These are phyloP conservation scores for Chrysomela aeneicollis DNA, from an alignment of 2,888 invertebrate genomes.

Conservation along the genomic window DNA sequence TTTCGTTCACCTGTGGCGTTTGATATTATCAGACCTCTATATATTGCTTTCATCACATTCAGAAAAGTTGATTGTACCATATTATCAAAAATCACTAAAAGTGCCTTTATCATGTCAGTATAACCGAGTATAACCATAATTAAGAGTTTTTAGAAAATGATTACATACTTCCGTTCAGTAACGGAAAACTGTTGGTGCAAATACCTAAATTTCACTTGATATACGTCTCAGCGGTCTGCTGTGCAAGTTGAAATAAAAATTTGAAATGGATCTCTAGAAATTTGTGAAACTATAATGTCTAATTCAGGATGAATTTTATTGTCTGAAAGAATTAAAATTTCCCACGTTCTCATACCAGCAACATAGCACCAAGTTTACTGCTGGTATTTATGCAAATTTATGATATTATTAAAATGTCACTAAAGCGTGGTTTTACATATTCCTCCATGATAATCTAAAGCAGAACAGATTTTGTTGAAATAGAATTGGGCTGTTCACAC, in stretches of 20 bases:
- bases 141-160: too few relatives aligned
- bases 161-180: too few relatives aligned
- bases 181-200: too few relatives aligned
- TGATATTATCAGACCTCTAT: too few relatives aligned
- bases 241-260: constrained; percentile 15
- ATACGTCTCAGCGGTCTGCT: too few relatives aligned
- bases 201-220: too few relatives aligned
- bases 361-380: constrained; percentile 19
- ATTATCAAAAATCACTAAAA: too few relatives aligned
- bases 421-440: constrained; percentile 14
- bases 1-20: too few relatives aligned
- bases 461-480: neutral
- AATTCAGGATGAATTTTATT: constrained; percentile 25
- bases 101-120: too few relatives aligned
- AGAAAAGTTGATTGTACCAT: too few relatives aligned
- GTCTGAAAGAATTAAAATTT: constrained; percentile 31
- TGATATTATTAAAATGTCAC: constrained; percentile 29
- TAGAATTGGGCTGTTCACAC: neutral
- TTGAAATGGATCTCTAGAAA: constrained; percentile 16
- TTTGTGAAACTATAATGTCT: constrained; percentile 18
- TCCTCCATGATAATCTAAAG: constrained; percentile 19
- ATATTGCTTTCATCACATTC: too few relatives aligned
- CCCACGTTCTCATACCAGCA: constrained; percentile 22
- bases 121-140: too few relatives aligned
- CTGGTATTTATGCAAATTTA: constrained; percentile 26